Base-by-base conservation (phyloP, 2,113 vertebrate genomes). In the Actenoides lindsayi region DNA sequence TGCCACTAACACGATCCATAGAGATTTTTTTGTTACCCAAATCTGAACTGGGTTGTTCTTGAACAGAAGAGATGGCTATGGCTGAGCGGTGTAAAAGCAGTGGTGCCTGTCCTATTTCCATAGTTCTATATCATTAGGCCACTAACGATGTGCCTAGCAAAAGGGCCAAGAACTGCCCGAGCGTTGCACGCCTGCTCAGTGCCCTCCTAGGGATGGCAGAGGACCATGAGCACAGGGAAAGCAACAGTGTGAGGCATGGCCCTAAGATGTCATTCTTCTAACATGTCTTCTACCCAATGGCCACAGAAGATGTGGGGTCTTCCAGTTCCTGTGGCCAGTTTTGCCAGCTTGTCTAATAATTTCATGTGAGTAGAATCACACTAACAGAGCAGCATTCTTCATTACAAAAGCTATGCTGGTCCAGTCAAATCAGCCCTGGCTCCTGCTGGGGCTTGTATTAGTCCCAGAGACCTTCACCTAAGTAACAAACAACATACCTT, bases 181-280 rank as follows among this genome's bases (percentile, higher is more conserved):
- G 7, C 67, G 27, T 53, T 71, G 28, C 5, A 1, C 2, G 5
- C 56, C 35, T 51, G n/a, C 53, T 81, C 39, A 54, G n/a, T 5
- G 1, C 31, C 15, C 33, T 51, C 27, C 39, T 75, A 27, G 51
- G 24, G 42, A 51, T 2, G 5, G 5, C n/a, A 31, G 39, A 83
- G 33, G 42, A 18, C 35, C 24, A 7, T 1, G 2, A 25, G 21
- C 23, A 27, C 2, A 0, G n/a, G 15, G 27, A 28, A 89, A 54
- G 15, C 6, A 2, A 15, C 33, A 44, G 10, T 20, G 9, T 1
- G 4, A 65, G 27, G 42, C 37, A 31, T 6, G 6, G 6, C 31
- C 44, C 17, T 17, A 33, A n/a, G 37, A 51, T 83, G 41, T 25
- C 21, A 5, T 73, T 82, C 27, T 79, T 87, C 37, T 37, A 35